Base-by-base conservation (phyloP, 2,797 vertebrate species). In the Mus spretus region DNA sequence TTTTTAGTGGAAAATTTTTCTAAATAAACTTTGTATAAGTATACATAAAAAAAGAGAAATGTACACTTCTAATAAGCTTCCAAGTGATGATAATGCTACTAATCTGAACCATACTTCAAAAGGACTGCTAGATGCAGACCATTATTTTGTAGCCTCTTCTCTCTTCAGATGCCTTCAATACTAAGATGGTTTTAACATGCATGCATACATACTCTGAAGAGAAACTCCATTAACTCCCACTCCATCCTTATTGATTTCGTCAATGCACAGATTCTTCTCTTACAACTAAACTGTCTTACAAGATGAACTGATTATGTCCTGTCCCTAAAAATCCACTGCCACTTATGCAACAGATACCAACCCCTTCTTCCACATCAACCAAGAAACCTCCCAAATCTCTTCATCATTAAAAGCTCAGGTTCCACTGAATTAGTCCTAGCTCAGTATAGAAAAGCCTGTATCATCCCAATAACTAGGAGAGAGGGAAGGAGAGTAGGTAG, bases 191-290 rank as follows among this genome's bases (percentile, higher is more conserved):
- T 85, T 74, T 6, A 72, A 82, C 70, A 84, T 47, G 22, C 22
- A 44, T 19, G 26, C 67, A 63, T 57, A 86, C 31, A 22, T 59
- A 65, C 19, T 89, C 57, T 34, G 44, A 89, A 65, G 20, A 86
- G 26, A 90, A 96, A 79, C 47, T 82, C 26, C 67, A 79, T 67
- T 72, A 87, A 89, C 75, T 91, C 26, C 72, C 70, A 47, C 40
- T 14, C 6, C 22, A 5, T 53, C 37, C 40, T 34, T 90, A 86
- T 6, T 83, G n/a, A 59, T 72, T 55, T 57, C 91, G 28, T 44
- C 82, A 80, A 40, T 34, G 50, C 6, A 6, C 89, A 19, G 81
- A 94, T 28, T 87, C 53, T 26, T 78, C 81, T 83, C 59, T 59
- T 53, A 57, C 11, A n/a, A 93, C 6, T 84, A 59, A 81, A 93